A percentile compares a stretch with the other conserved stretches of the same genome.
Evolutionary conservation across 1,140 invertebrate genomes (phyloP).

Genomic region (Aleiodes sp.): DNA sequence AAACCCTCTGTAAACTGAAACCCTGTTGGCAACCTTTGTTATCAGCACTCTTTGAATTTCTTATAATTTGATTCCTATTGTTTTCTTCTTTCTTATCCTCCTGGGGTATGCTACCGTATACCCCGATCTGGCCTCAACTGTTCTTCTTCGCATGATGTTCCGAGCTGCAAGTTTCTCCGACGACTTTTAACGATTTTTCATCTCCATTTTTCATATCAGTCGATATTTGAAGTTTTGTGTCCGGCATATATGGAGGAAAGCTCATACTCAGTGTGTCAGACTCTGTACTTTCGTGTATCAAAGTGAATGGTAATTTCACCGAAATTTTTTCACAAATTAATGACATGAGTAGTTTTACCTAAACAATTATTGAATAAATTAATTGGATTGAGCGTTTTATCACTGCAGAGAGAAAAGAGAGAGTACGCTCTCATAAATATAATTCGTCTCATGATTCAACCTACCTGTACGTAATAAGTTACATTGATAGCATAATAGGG

Average conservation of each 20-base stretch:
- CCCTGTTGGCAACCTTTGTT: slow-evolving; percentile 49
- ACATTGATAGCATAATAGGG: slow-evolving; percentile 87
- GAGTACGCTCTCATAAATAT: background rate
- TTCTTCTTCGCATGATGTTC: slow-evolving; percentile 45
- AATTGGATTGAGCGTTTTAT: background rate
- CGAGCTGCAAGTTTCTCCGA: slow-evolving; percentile 54
- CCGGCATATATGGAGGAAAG: slow-evolving; percentile 41
- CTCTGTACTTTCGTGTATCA: slow-evolving; percentile 70
- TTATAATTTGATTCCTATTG: slow-evolving; percentile 40
- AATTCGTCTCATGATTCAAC: background rate
- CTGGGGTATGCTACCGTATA: slow-evolving; percentile 38
- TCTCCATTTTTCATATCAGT: slow-evolving; percentile 26
- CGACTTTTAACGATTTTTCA: slow-evolving; percentile 35
- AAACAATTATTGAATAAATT: slow-evolving; percentile 16
- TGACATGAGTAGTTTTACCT: slow-evolving; percentile 78
- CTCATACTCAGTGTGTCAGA: slow-evolving; percentile 48
- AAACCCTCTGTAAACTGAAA: slow-evolving; percentile 64
- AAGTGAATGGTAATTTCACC: slow-evolving; percentile 81
- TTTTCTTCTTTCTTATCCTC: slow-evolving; percentile 38
- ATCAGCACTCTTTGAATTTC: slow-evolving; percentile 47
- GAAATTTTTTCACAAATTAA: slow-evolving; percentile 82
- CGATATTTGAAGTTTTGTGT: slow-evolving; percentile 32
- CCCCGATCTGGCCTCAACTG: slow-evolving; percentile 55
- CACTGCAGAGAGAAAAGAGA: background rate
- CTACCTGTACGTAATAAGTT: slow-evolving; percentile 86